Base-by-base conservation (phyloP, 2,888 invertebrate species). In the Pyrrhia umbra region DNA sequence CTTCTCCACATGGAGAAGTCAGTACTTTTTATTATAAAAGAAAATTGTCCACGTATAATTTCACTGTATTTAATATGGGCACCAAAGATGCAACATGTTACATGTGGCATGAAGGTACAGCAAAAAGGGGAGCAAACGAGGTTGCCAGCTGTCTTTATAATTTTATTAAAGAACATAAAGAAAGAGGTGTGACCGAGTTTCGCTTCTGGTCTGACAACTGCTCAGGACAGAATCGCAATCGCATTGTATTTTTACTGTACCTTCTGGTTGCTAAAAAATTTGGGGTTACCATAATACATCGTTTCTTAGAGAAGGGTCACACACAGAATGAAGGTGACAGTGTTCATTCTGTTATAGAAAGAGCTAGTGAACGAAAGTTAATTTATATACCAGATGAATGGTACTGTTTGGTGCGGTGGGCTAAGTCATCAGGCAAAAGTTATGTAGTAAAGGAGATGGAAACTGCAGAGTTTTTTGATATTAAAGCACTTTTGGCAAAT, bases 31-130 rank as follows among this genome's bases (percentile, higher is more conserved):
- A 69, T 15, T 74, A 69, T 50, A 67, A 64, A 23, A 40, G 67
- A 21, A 74, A 69, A 37, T 39, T 66, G n/a, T 50, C 56, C 34
- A 27, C 9, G 39, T 61, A 45, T 42, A 68, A 69, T 18, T 70
- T 70, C 27, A 65, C 62, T 9, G 52, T 75, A n/a, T 70, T 60
- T 56, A 30, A 73, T 23, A 68, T 70, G 68, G 70, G 51, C 9
- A 25, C 18, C 45, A 69, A 42, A 16, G 51, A 63, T 18, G 74
- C 51, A 3, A 3, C 43, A 15, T 77, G 75, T 23, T 72, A 66
- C 37, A 66, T 75, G 63, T 75, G 74, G 69, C 63, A 75, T 13
- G 71, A 69, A 23, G 50, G 60, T 16, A 46, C 67, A 5, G 71
- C 67, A 20, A 60, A 65, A 63, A 27, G 75, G 18, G 74, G 68